Evolutionary conservation across 2,113 vertebrate species (phyloP), one percentile per base, ranked within the genome.

Genomic region (Sinocyclocheilus rhinocerous): DNA sequence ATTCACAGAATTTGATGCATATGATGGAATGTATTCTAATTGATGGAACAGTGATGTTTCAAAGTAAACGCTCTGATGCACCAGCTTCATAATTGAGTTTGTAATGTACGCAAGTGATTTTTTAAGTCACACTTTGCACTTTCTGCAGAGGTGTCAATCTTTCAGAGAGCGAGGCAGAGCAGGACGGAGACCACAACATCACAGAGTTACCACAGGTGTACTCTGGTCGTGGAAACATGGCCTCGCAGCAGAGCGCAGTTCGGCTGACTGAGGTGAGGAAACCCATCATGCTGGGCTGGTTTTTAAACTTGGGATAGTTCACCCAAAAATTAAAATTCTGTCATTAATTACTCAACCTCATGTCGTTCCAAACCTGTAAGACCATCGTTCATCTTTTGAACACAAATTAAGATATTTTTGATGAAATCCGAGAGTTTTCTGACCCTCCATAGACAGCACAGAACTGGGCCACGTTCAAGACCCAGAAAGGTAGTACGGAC

Each of bases 161-260:
- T 26, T 99, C 97, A 0, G 97, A 98, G 83, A 99, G 97, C 0
- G 97, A 99, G 88, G 97, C 95, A 0, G 97, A 99, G 85, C 97
- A 95, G 0, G 97, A 99, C 0, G 97, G 96, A 0, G 96, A 96
- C 1, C 96, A 99, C 91, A 98, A 97, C 22, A 94, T 97, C 2
- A 96, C 96, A 0, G 97, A 98, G 86, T 94, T 99, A 26, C 97
- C 97, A 0, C 97, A 99, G 92, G 94, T 92, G 0, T 95, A 95
- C 1, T 94, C 97, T 0, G 97, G 97, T 6, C 94, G 97, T 0
- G 97, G 97, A 55, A 99, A 99, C 93, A 97, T 97, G 96, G 92
- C 91, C 0, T 93, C 96, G 0, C 95, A 98, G 84, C 97, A 99
- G 92, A 99, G 97, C 0, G 97, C 97, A 0, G 94, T 98, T 80